Percentiles rank a stretch among this genome's conserved stretches.
Evolutionary conservation across 2,888 invertebrate genomes (phyloP).

Genomic region (Alcis repandata): DNA sequence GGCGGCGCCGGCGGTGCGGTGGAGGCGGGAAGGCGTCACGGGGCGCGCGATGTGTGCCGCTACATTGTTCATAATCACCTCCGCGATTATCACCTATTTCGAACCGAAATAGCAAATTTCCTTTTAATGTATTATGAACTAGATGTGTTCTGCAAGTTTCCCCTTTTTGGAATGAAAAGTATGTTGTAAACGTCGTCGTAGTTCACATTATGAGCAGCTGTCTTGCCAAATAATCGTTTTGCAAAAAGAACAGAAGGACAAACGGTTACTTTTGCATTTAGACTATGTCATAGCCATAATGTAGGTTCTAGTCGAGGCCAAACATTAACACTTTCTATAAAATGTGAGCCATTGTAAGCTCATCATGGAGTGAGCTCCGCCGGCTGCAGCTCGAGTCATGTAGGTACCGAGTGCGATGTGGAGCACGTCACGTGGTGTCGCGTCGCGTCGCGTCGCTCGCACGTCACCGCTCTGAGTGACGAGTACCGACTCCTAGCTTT

Average conservation of each 20-base stretch:
- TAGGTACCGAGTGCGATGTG: no score
- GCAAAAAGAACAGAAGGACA: no score
- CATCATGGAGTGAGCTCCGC: no score
- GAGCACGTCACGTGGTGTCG: not conserved
- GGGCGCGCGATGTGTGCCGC: not conserved
- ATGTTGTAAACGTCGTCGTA: no score
- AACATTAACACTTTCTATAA: no score
- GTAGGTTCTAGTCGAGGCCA: no score
- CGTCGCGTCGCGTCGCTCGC: not conserved
- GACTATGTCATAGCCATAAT: no score
- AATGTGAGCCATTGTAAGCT: no score
- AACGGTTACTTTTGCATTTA: no score
- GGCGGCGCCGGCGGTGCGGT: not conserved
- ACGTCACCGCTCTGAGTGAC: not conserved
- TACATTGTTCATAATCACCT: not conserved
- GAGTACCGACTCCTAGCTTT: not conserved
- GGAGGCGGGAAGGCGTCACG: not conserved
- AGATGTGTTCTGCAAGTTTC: no score
- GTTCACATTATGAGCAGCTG: no score
- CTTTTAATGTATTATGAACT: not conserved
- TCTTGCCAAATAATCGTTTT: no score
- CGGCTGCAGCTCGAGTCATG: not conserved
- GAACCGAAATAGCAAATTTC: not conserved
- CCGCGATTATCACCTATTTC: not conserved
- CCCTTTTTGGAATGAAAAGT: not conserved